Percentiles rank a stretch among this genome's conserved stretches.
Conservation (phyloP, 2,797 vertebrate genomes). For the Melanotaenia parkinsoni region DNA sequence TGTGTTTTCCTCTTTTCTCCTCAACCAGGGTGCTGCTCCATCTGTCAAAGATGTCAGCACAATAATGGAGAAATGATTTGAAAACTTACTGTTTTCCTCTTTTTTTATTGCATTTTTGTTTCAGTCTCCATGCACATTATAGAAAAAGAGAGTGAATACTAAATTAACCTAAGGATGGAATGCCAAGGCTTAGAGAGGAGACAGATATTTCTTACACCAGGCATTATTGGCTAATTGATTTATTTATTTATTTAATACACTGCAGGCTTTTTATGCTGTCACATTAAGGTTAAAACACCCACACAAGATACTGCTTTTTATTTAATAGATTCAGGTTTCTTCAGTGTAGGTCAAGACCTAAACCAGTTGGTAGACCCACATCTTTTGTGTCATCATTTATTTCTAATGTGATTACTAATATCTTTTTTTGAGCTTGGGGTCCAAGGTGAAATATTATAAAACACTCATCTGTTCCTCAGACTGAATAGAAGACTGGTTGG, state of each 20-base stretch:
- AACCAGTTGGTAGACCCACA: constrained; percentile 20
- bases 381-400: constrained; percentile 42
- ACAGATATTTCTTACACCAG: constrained; percentile 37
- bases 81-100: constrained; percentile 39
- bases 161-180: constrained; percentile 38
- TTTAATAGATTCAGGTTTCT: constrained; percentile 43
- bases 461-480: constrained; percentile 41
- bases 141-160: constrained; percentile 28
- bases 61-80: constrained; percentile 52
- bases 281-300: constrained; percentile 50
- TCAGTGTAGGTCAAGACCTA: constrained; percentile 41
- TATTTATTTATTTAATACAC: constrained; percentile 33
- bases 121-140: constrained; percentile 21
- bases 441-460: constrained; percentile 48
- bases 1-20: constrained; percentile 59
- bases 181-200: constrained; percentile 25
- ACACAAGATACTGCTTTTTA: constrained; percentile 41
- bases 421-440: constrained; percentile 52
- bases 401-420: constrained; percentile 53
- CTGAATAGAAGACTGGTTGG: constrained; percentile 46
- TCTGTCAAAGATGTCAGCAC: constrained; percentile 70
- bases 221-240: constrained; percentile 29
- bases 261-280: constrained; percentile 44
- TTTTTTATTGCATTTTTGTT: constrained; percentile 24
- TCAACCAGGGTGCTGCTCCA: constrained; percentile 63